Conservation (phyloP, 2,797 vertebrate species). For the Halcyon badia region DNA sequence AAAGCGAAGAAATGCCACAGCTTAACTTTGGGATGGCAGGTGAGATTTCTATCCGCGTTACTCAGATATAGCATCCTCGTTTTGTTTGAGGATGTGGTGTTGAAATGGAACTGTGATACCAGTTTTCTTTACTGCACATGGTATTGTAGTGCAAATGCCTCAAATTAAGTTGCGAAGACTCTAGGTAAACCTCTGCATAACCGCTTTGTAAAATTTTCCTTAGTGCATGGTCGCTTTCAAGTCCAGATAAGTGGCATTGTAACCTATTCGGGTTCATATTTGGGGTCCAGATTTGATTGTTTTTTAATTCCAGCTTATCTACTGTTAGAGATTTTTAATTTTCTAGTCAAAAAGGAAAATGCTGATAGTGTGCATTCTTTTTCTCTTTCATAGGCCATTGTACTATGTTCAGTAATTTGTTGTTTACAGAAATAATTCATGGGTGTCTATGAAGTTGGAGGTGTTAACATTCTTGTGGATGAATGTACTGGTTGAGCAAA, state of each 20-base stretch:
- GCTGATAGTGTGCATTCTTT: not conserved
- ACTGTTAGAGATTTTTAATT: not conserved
- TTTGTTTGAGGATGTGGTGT: not conserved
- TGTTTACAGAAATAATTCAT: not conserved
- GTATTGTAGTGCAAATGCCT: not conserved
- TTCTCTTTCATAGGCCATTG: not conserved
- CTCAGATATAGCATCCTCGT: accelerated
- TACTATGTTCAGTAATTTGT: not conserved
- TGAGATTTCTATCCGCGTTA: slow-evolving; percentile 70
- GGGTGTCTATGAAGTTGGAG: not conserved
- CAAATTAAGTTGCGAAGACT: not conserved
- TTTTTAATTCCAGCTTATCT: not conserved
- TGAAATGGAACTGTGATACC: not conserved
- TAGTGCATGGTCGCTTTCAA: not conserved
- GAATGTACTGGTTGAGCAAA: not conserved
- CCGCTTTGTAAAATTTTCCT: not conserved
- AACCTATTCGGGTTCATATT: not conserved
- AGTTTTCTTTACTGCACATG: not conserved
- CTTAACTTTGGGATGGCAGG: slow-evolving; percentile 98
- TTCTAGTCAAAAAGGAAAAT: not conserved
- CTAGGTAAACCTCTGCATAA: not conserved
- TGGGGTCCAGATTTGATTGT: not conserved
- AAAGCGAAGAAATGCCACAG: slow-evolving; percentile 92
- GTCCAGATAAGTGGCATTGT: not conserved
- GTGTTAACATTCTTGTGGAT: not conserved